Evolutionary conservation across 1,140 invertebrate genomes (phyloP).

Genomic region (Pinna nobilis): DNA sequence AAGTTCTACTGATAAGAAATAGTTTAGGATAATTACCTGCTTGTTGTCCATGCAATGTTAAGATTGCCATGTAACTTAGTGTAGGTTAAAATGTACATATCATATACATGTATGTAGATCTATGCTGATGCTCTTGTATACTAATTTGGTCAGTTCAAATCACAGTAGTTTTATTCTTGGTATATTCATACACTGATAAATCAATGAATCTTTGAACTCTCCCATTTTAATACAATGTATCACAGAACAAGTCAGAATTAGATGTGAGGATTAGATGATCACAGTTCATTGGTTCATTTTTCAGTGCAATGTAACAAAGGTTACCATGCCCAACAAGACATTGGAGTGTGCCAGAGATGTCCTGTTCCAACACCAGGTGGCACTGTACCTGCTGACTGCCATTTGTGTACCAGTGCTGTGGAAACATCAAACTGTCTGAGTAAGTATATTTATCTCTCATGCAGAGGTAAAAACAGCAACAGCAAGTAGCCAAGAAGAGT

Average conservation of each 20-base stretch:
- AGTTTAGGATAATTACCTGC: too few relatives aligned
- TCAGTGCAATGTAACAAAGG: slow-evolving; percentile 31
- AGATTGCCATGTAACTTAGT: too few relatives aligned
- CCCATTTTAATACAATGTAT: too few relatives aligned
- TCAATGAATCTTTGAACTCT: too few relatives aligned
- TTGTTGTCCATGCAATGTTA: too few relatives aligned
- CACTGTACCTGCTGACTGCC: not conserved
- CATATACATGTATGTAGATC: too few relatives aligned
- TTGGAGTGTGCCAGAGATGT: slow-evolving; percentile 15
- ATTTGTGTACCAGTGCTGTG: not conserved
- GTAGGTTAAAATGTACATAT: too few relatives aligned
- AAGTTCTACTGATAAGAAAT: too few relatives aligned
- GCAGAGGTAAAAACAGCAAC: not conserved
- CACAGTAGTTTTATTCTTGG: too few relatives aligned
- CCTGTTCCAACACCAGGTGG: not conserved
- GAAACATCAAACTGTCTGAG: slow-evolving; percentile 12
- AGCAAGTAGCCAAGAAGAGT: not conserved
- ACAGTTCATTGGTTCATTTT: not conserved
- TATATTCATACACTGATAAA: too few relatives aligned
- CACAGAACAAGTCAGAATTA: not conserved
- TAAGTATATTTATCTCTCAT: not conserved
- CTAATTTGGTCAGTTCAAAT: too few relatives aligned
- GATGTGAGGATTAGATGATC: not conserved
- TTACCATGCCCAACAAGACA: slow-evolving; percentile 8
- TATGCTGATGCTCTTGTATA: too few relatives aligned